Conservation (phyloP, 2,888 invertebrate genomes). For the Yponomeuta malinellus region DNA sequence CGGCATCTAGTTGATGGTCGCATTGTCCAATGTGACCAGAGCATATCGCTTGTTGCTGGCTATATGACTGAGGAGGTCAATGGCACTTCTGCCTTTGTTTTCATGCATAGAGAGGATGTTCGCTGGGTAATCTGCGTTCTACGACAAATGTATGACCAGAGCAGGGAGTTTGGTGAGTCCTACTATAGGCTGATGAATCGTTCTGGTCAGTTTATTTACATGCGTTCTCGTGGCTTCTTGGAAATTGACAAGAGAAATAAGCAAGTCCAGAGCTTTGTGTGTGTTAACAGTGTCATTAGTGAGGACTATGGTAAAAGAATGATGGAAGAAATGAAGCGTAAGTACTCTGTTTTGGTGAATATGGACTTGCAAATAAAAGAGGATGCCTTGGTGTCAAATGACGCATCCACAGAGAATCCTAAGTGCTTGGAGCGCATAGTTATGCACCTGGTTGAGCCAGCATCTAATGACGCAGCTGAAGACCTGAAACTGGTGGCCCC, state of each 20-base stretch:
- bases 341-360: constrained; percentile 82
- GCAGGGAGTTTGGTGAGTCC: constrained; percentile 89
- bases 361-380: constrained; percentile 57
- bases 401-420: constrained; percentile 80
- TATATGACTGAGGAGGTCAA: constrained; percentile 93
- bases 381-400: constrained; percentile 37
- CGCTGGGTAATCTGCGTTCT: constrained; percentile 92
- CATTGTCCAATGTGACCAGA: constrained; percentile 93
- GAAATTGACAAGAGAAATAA: constrained; percentile 87
- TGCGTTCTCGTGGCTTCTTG: constrained; percentile 88
- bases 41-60: constrained; percentile 91
- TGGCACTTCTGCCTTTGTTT: constrained; percentile 91
- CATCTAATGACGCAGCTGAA: constrained; percentile 47
- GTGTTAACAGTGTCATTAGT: constrained; percentile 86
- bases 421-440: constrained; percentile 82
- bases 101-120: constrained; percentile 93
- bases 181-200: constrained; percentile 89
- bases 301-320: constrained; percentile 84
- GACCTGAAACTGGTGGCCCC: constrained; percentile 61
- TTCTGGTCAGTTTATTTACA: constrained; percentile 89
- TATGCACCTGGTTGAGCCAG: constrained; percentile 76
- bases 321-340: constrained; percentile 86
- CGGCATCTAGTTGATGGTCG: constrained; percentile 92
- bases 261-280: constrained; percentile 89
- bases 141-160: constrained; percentile 91